A percentile compares a stretch with the other conserved stretches of the same genome.
Conservation (phyloP, 2,113 vertebrate species). For the western clawed frog (Xenopus tropicalis) region UCB_Xtro_10.0 CM004444.2:102468501-102469000, state of each 20-base stretch:
- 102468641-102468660: neutral
- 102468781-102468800: constrained; percentile 18
- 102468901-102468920: constrained; percentile 28
- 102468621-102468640: neutral
- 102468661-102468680: constrained; percentile 3
- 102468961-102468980: no score
- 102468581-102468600: no score
- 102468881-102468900: constrained; percentile 28
- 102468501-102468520: no score
- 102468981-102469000: no score
- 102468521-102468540: no score
- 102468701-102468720: neutral
- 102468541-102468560: no score
- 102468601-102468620: neutral
- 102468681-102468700: neutral
- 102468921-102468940: constrained; percentile 27
- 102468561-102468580: no score
- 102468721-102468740: neutral
- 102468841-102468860: constrained; percentile 26
- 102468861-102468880: constrained; percentile 27
- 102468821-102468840: constrained; percentile 35
- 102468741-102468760: neutral
- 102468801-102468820: constrained; percentile 31
- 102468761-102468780: constrained; percentile 18
- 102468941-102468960: constrained; percentile 16